phyloP scores from a whole-genome alignment of 2,888 invertebrate species.

The Spialia ferax region DNA sequence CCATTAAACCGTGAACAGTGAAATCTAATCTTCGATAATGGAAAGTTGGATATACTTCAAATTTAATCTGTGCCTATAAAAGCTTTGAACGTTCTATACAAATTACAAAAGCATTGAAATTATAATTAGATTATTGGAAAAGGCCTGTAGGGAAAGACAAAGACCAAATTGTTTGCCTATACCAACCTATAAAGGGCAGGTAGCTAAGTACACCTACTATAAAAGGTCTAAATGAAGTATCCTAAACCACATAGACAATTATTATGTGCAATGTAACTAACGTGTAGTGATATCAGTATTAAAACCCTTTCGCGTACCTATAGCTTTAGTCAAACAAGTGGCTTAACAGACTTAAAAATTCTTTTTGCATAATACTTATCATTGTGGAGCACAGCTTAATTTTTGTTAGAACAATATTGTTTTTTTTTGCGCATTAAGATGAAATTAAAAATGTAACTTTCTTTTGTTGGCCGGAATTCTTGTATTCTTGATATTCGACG shows the following conservation, averaged over 20 bases:
- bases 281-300: too few species aligned
- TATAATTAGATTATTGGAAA: constrained; percentile 13
- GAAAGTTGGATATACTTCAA: constrained; percentile 22
- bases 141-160: neutral
- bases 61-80: constrained; percentile 15
- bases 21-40: constrained; percentile 25
- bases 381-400: constrained; percentile 57
- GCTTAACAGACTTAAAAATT: constrained; percentile 47
- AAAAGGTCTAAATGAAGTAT: too few species aligned
- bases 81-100: constrained; percentile 2
- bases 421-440: constrained; percentile 44
- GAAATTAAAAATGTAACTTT: constrained; percentile 46
- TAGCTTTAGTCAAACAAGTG: neutral
- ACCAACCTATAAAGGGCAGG: neutral
- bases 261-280: too few species aligned
- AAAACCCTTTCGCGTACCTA: too few species aligned
- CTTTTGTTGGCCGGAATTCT: constrained; percentile 44
- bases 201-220: too few species aligned
- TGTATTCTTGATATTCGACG: constrained; percentile 51
- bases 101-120: constrained; percentile 11
- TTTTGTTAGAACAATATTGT: constrained; percentile 58
- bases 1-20: constrained; percentile 19
- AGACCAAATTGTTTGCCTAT: neutral
- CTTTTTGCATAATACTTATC: constrained; percentile 62
- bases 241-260: too few species aligned